Base-by-base conservation (phyloP, 2,888 invertebrate genomes). In the Scelioninae gen. 2 region DNA sequence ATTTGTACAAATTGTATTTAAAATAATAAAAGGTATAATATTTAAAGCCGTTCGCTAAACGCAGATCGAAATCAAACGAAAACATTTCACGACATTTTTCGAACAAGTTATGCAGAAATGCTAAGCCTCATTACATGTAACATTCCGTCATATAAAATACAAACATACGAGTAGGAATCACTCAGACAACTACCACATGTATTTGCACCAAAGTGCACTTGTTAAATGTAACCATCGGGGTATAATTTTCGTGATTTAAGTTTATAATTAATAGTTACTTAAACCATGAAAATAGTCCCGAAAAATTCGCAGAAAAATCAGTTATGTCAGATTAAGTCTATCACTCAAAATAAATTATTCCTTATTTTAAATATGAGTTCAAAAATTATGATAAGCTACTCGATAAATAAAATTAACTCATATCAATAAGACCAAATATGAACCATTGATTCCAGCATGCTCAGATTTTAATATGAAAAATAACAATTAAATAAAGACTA, bases 201-300 rank as follows among this genome's bases (percentile, higher is more conserved):
- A 79, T 79, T 79, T 79, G 78, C 78, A 80, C 78, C 73, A 76
- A 78, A 76, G 77, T 78, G 75, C 63, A 76, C 50, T 31, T 65
- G 58, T 72, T 19, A 60, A 31, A 67, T 16, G 22, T 55, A 64
- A 22, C 25, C 10, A 15, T 58, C 16, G 6, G 25, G 45, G 22
- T 46, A 10, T 6, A 28, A 46, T 28, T 55, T 37, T 57, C 52
- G 35, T 50, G 7, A 45, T 52, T 25, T 13, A 39, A 68, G 22
- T 41, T 31, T 41, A 13, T 11, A 11, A 45, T 9, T 22, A 13
- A 45, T 31, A 35, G 11, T 18, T 13, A 41, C 15, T 43, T 18
- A 31, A 63, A 52, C 19, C 13, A 43, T 50, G 35, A 55, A 55
- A 57, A 48, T 0, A 10, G 16, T 45, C 31, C 45, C 39, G 5